These are phyloP conservation scores for Drosophila acutilabella DNA, from an alignment of 2,888 invertebrate genomes.

Conservation along the genomic window DNA sequence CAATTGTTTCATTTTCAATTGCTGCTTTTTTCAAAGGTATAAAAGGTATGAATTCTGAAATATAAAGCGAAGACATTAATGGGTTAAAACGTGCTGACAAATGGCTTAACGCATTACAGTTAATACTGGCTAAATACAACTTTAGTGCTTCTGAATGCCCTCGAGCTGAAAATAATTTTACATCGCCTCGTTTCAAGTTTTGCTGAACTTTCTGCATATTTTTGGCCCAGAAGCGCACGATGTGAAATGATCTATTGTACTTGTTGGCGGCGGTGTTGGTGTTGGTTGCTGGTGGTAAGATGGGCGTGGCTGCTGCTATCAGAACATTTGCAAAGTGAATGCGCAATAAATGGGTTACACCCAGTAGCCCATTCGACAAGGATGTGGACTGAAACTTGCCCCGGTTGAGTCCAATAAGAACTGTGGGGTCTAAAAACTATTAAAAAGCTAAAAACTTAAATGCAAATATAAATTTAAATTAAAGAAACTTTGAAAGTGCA, in stretches of 20 bases:
- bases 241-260: constrained; percentile 73
- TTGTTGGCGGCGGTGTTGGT: neutral
- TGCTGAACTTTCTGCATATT: constrained; percentile 70
- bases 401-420: constrained; percentile 27
- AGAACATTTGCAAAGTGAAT: constrained; percentile 56
- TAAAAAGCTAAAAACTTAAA: too few relatives aligned
- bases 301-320: constrained; percentile 44
- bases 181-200: constrained; percentile 48
- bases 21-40: too few relatives aligned
- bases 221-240: constrained; percentile 29
- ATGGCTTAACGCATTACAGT: constrained; percentile 50
- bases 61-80: constrained; percentile 32
- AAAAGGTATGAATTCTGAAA: neutral
- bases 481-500: too few relatives aligned
- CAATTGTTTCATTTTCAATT: too few relatives aligned
- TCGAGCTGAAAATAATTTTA: constrained; percentile 70
- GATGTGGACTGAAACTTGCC: constrained; percentile 62
- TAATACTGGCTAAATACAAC: constrained; percentile 29
- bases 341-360: constrained; percentile 55
- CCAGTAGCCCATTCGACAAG: constrained; percentile 20
- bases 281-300: neutral
- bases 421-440: neutral
- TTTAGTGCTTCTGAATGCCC: constrained; percentile 36
- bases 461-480: too few relatives aligned
- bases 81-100: constrained; percentile 47